Evolutionary conservation across 1,140 invertebrate species (phyloP).

Genomic region (Hesperophylax magnus): DNA sequence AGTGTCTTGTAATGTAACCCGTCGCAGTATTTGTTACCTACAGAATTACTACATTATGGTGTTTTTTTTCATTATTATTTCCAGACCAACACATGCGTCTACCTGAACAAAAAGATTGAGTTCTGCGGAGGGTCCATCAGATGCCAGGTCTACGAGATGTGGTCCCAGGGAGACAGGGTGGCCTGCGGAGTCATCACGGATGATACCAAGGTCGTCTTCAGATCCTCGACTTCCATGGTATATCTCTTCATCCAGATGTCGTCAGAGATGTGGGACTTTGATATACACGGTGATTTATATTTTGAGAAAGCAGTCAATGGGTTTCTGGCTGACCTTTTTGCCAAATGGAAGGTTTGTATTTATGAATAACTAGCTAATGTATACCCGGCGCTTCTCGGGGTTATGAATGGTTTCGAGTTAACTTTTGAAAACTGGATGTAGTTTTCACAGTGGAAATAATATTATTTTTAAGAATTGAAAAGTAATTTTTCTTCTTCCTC

Average conservation of each 20-base stretch:
- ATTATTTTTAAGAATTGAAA: no score
- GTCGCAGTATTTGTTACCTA: no score
- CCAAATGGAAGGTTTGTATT: constrained; percentile 89
- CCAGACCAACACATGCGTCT: constrained; percentile 92
- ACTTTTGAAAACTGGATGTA: no score
- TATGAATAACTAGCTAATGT: not conserved
- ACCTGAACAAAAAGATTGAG: constrained; percentile 96
- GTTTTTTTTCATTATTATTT: constrained; percentile 58
- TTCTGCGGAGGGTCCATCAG: constrained; percentile 87
- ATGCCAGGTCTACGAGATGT: constrained; percentile 90
- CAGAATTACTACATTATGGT: not conserved
- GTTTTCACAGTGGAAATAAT: no score
- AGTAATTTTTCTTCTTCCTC: no score
- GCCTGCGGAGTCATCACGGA: constrained; percentile 96
- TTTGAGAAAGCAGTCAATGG: constrained; percentile 97
- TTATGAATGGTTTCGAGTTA: no score
- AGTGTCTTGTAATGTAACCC: no score
- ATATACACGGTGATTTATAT: constrained; percentile 98
- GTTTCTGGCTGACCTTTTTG: constrained; percentile 96
- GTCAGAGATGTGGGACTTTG: constrained; percentile 99
- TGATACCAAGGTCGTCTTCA: constrained; percentile 97
- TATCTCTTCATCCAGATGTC: constrained; percentile 99
- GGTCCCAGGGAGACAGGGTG: constrained; percentile 95
- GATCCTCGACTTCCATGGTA: constrained; percentile 97
- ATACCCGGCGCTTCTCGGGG: no score